Evolutionary conservation across 2,888 invertebrate species (phyloP).

Genomic region (Dicyrtoma fusca): DNA sequence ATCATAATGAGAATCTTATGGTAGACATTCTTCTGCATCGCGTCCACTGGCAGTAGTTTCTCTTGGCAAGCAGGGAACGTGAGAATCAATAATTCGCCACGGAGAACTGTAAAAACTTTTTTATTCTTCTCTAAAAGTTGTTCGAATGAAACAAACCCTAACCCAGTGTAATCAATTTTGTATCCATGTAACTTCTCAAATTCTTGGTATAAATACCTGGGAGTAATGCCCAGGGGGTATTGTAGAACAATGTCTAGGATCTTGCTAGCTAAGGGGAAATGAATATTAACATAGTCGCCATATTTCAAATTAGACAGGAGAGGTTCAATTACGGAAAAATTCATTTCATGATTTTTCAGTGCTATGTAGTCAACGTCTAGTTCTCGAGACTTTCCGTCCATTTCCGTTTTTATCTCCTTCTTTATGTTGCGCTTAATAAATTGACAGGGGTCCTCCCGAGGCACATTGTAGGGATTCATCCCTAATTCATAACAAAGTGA

Average conservation of each 20-base stretch:
- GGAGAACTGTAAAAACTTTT: background rate
- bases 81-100: background rate
- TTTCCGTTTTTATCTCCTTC: background rate
- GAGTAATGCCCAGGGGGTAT: background rate
- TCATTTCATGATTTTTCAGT: background rate
- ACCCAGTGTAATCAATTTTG: background rate
- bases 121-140: background rate
- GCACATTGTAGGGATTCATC: background rate
- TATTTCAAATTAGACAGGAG: background rate
- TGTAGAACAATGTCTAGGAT: background rate
- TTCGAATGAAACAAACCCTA: conserved; percentile 3
- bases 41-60: background rate
- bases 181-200: background rate
- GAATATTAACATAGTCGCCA: background rate
- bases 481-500: too few relatives aligned
- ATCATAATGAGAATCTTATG: background rate
- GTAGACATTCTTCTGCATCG: background rate
- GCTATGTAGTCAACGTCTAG: background rate
- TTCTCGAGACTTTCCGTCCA: too few relatives aligned
- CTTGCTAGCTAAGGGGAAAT: background rate
- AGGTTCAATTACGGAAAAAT: background rate
- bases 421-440: background rate
- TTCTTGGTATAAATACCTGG: background rate
- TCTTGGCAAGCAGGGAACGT: background rate
- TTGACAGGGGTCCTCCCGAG: background rate